Percentiles rank a stretch among this genome's conserved stretches.
These are phyloP conservation scores for Ptychochromis oligacanthus DNA, from an alignment of 2,113 vertebrate genomes.

Conservation along the genomic window DNA sequence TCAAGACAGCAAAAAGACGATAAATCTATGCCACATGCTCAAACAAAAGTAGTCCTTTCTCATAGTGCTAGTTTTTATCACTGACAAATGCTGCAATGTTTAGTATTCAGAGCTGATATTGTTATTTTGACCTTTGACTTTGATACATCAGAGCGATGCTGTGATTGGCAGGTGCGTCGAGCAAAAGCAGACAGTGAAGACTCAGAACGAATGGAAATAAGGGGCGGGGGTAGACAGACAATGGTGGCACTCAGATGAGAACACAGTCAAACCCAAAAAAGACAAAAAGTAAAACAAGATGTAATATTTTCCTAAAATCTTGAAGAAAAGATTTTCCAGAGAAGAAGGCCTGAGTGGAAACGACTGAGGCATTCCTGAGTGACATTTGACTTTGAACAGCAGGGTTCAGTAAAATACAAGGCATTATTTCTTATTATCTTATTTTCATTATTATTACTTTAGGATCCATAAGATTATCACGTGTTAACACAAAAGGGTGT, in stretches of 20 bases:
- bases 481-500: background rate
- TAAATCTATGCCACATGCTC: background rate
- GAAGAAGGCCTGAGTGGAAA: background rate
- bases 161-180: slow-evolving; percentile 27
- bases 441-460: background rate
- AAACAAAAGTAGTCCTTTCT: background rate
- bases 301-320: slow-evolving; percentile 3
- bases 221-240: background rate
- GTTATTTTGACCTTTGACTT: slow-evolving; percentile 31
- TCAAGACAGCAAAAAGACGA: background rate
- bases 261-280: background rate
- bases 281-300: background rate
- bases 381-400: background rate
- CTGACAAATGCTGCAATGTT: slow-evolving; percentile 4
- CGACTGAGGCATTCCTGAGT: too few species aligned
- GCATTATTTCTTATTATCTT: background rate
- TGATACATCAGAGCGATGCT: background rate
- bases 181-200: background rate
- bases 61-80: background rate
- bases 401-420: background rate
- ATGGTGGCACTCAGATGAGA: background rate
- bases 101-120: slow-evolving; percentile 7
- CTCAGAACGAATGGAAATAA: slow-evolving; percentile 14
- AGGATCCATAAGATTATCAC: background rate
- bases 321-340: slow-evolving; percentile 9